Conservation (phyloP, 2,888 invertebrate species). For the Euclidia mi region DNA sequence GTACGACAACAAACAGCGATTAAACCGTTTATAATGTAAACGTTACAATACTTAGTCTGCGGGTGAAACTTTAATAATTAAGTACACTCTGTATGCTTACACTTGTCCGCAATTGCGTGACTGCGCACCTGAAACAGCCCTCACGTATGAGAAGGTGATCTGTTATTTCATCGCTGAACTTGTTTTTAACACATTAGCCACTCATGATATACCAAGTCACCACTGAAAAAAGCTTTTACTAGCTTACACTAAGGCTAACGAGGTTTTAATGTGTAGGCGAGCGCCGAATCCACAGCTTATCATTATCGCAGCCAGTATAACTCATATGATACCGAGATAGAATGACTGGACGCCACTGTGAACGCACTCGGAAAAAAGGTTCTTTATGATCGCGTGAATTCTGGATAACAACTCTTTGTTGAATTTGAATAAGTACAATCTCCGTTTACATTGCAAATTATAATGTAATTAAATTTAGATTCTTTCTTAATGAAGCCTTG, state of each 20-base stretch:
- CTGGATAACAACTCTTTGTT: conserved; percentile 40
- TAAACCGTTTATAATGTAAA: conserved; percentile 23
- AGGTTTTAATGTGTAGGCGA: conserved; percentile 83
- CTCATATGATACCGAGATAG: conserved; percentile 76
- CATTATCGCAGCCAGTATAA: conserved; percentile 79
- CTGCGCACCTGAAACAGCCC: conserved; percentile 9
- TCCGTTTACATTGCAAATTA: conserved; percentile 16
- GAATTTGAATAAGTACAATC: conserved; percentile 38
- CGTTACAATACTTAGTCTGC: conserved; percentile 17
- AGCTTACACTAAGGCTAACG: conserved; percentile 78
- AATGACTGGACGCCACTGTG: conserved; percentile 64
- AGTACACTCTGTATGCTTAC: conserved; percentile 16
- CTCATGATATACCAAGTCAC: conserved; percentile 53
- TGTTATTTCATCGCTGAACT: background rate
- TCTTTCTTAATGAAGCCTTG: too few species aligned
- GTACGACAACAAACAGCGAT: conserved; percentile 17
- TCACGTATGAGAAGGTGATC: background rate
- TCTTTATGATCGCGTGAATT: conserved; percentile 43
- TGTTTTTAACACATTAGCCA: conserved; percentile 16
- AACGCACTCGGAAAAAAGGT: conserved; percentile 50
- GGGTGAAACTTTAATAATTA: conserved; percentile 32
- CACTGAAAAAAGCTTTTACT: conserved; percentile 70
- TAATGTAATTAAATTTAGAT: background rate
- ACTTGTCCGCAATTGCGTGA: conserved; percentile 26
- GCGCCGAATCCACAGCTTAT: conserved; percentile 75